Base-by-base conservation (phyloP, 1,140 invertebrate genomes). In the Dryas iulia region DNA sequence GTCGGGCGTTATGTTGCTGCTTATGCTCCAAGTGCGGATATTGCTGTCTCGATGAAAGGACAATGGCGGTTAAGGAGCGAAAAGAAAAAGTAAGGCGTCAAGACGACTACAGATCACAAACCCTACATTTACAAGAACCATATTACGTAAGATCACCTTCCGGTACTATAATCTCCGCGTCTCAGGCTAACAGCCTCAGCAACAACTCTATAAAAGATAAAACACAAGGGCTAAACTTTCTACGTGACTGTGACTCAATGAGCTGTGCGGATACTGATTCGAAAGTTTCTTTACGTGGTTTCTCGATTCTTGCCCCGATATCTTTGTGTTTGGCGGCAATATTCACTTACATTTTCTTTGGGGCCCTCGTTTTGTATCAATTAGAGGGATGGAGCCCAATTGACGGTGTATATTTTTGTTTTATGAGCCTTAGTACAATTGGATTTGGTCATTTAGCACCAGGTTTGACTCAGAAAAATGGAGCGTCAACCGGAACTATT, bases 331-430 rank as follows among this genome's bases (percentile, higher is more conserved):
- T 97, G 4, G 93, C 94, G 6, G 95, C 96, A 72, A 96, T 98
- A 93, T 94, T 97, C 60, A 95, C 95, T 70, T 98, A 98, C 79
- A 97, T 98, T 47, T 94, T 96, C 62, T 94, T 96, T 18, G 98
- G 98, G 0, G 97, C 98, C 1, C 94, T 98, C 33, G 94, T 98
- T 8, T 94, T 99, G 28, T 95, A 96, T 78, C 95, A 96, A 76
- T 92, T 98, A 72, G 97, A 98, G 87, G 95, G 95, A 67, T 98
- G 97, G 97, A 95, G 94, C 65, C 95, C 97, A 53, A 93, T 98
- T 47, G 97, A 98, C 84, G 97, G 97, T n/a, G 95, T 97, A 75
- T 98, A 98, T 84, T 98, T 98, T 84, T 98, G 97, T 89, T 98
- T 98, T 88, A 97, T 98, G 94, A 97, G 97, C 74, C 91, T 98